phyloP scores from a whole-genome alignment of 2,888 invertebrate species.

The Ommatoiulus sabulosus region DNA sequence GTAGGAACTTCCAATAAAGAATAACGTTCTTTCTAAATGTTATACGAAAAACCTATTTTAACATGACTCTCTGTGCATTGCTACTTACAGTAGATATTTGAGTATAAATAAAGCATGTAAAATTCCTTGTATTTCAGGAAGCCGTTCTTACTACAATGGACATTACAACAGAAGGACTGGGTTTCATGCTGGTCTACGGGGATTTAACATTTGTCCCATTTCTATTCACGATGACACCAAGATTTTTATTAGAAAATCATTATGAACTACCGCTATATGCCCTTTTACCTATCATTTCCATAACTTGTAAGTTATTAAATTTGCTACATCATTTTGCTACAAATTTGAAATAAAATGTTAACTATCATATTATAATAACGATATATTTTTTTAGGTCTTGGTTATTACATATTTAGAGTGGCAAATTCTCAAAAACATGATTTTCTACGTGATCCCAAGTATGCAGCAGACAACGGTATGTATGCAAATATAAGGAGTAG shows the following conservation, averaged over 20 bases:
- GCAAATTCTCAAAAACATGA: constrained; percentile 84
- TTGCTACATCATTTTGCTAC: not conserved
- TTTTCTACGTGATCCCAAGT: constrained; percentile 83
- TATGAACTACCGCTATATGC: constrained; percentile 52
- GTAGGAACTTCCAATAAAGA: too few relatives aligned
- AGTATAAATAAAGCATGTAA: not conserved
- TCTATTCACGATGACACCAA: constrained; percentile 76
- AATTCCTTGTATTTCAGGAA: constrained; percentile 54
- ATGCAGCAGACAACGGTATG: constrained; percentile 79
- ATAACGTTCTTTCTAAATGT: not conserved
- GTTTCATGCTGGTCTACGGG: constrained; percentile 78
- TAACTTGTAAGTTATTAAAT: not conserved
- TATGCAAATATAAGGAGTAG: not conserved
- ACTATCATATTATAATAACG: not conserved
- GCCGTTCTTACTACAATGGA: constrained; percentile 52
- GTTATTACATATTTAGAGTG: constrained; percentile 78
- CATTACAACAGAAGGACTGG: constrained; percentile 77
- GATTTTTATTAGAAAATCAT: constrained; percentile 76
- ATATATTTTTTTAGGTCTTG: constrained; percentile 65
- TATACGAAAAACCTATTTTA: not conserved
- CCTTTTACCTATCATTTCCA: not conserved
- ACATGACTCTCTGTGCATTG: not conserved
- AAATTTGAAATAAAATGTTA: not conserved
- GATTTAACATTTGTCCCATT: constrained; percentile 79
- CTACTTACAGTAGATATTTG: not conserved